These are phyloP conservation scores for Myrmophylax atrothorax DNA, from an alignment of 2,113 vertebrate genomes.

Conservation along the genomic window DNA sequence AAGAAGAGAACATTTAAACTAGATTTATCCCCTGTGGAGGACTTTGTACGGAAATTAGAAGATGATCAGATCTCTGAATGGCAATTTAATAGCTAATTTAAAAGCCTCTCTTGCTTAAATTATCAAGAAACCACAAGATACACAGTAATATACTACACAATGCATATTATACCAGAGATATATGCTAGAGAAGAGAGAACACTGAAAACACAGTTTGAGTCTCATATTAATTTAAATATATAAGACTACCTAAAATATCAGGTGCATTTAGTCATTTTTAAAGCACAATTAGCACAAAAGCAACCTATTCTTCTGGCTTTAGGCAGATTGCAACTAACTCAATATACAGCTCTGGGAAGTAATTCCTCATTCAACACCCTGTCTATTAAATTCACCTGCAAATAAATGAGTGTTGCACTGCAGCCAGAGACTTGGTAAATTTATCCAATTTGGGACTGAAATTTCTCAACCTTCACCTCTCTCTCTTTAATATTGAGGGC, in stretches of 20 bases:
- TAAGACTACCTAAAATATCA: slow-evolving; percentile 8
- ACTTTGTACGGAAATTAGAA: slow-evolving; percentile 38
- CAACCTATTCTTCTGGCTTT: slow-evolving; percentile 6
- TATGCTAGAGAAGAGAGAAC: not conserved
- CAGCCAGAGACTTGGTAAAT: slow-evolving; percentile 11
- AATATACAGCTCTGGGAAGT: not conserved
- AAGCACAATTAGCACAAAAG: slow-evolving; percentile 28
- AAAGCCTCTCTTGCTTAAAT: slow-evolving; percentile 44
- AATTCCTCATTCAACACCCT: slow-evolving; percentile 41
- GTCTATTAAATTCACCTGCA: slow-evolving; percentile 50
- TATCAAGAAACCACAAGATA: slow-evolving; percentile 43
- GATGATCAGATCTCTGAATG: slow-evolving; percentile 60
- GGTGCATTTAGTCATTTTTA: slow-evolving; percentile 34
- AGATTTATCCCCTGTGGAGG: slow-evolving; percentile 54
- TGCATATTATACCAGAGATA: not conserved
- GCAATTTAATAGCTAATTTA: slow-evolving; percentile 68
- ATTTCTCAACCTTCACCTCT: slow-evolving; percentile 22
- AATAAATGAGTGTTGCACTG: slow-evolving; percentile 16
- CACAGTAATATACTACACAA: not conserved
- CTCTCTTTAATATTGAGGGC: not conserved
- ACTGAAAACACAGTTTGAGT: not conserved
- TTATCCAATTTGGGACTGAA: slow-evolving; percentile 32
- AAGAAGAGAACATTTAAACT: slow-evolving; percentile 43
- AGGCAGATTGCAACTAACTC: not conserved
- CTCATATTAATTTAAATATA: slow-evolving; percentile 26